Conservation (phyloP, 2,888 invertebrate genomes). For the Diarsia rubi region DNA sequence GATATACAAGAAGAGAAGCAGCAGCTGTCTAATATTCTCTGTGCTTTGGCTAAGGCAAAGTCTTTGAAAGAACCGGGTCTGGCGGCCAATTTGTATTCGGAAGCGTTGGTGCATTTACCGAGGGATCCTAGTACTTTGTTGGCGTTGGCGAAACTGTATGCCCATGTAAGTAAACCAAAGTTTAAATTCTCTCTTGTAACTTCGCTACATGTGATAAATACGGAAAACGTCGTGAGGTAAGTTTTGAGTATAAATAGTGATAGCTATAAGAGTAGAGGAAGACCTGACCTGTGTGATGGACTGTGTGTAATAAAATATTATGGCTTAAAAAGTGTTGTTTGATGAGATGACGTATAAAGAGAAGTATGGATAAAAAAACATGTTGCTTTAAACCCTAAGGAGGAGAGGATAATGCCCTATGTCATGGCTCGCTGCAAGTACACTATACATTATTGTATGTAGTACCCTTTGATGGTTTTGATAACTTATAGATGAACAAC, state of each 20-base stretch:
- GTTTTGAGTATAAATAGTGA: not conserved
- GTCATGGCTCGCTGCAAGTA: not conserved
- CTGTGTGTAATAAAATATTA: not conserved
- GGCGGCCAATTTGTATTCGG: conserved; percentile 95
- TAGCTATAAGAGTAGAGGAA: not conserved
- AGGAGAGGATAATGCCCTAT: too few species aligned
- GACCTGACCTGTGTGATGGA: not conserved
- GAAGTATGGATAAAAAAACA: not conserved
- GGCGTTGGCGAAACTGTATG: conserved; percentile 94
- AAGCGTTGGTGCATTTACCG: conserved; percentile 95
- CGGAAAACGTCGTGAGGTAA: not conserved
- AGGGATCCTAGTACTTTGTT: conserved; percentile 94
- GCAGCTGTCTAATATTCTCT: conserved; percentile 81
- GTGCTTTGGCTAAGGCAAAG: conserved; percentile 84
- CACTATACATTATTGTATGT: not conserved
- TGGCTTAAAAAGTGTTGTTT: not conserved
- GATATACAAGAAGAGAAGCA: conserved; percentile 85
- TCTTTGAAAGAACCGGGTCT: conserved; percentile 88
- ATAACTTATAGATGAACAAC: conserved; percentile 92
- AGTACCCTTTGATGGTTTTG: not conserved
- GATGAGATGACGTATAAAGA: not conserved
- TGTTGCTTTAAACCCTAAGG: too few species aligned
- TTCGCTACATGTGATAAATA: not conserved
- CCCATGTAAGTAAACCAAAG: conserved; percentile 91
- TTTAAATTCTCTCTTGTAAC: not conserved